Evolutionary conservation across 2,888 invertebrate genomes (phyloP), one percentile per base, ranked within the genome.

Genomic region (Graphium colonna): DNA sequence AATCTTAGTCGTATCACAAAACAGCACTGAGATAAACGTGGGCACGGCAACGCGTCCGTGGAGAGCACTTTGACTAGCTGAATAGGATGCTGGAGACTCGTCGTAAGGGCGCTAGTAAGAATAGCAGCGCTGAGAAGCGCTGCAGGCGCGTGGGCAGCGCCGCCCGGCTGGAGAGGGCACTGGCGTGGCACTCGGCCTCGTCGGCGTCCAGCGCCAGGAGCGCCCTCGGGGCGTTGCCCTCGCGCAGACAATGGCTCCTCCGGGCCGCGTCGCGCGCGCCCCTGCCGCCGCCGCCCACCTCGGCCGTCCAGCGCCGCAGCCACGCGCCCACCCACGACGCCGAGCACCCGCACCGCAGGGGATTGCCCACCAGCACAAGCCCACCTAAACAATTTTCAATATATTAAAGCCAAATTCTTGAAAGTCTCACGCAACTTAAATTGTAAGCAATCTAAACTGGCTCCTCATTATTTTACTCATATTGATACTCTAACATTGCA

Each of bases 301-400:
- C 97, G 94, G 71, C 95, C 91, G 52, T 94, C 96, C 96, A 96
- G 52, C 96, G 91, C 39, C 96, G 90, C 65, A 96, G 83, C 96
- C 97, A 97, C 62, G 95, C 93, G 33, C 96, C 95, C 63, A 95
- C 89, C 96, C 96, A 96, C 42, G 95, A 93, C 59, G 95, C 91
- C 40, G 94, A 94, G 74, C 96, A 97, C 56, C 95, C 95, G 76
- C 97, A 97, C 48, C 93, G 92, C 72, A 96, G 91, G 0, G 95
- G 95, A 79, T 96, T 96, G 57, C 94, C 94, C 1, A 94, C 91
- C 60, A 96, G 91, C 62, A 94, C 91, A 57, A 97, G 86, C 5
- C 96, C 96, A 47, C 96, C 65, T 65, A 73, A n/a, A n/a, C n/a
- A n/a, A n/a, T n/a, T n/a, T n/a, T n/a, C n/a, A n/a, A n/a, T n/a